A percentile compares a stretch with the other conserved stretches of the same genome.
Conservation (phyloP, 2,113 vertebrate genomes). For the Octodon degus region DNA sequence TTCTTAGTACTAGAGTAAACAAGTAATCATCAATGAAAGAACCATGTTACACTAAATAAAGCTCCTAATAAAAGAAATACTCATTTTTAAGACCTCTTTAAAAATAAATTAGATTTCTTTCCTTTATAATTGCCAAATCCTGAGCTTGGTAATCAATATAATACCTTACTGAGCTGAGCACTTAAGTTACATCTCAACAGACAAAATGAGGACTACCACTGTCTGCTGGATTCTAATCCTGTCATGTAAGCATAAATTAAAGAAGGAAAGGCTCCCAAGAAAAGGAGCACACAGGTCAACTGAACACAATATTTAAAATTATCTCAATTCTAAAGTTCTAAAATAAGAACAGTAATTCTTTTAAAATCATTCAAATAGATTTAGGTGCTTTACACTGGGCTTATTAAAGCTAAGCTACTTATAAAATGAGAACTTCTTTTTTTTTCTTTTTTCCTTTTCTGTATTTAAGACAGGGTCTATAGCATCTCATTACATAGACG, state of each 20-base stretch:
- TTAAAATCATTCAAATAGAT: not conserved
- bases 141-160: not conserved
- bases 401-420: not conserved
- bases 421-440: not conserved
- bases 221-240: not conserved
- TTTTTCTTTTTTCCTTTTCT: too few relatives aligned
- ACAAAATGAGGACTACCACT: not conserved
- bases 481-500: too few relatives aligned
- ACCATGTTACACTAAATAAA: not conserved
- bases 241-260: not conserved
- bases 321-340: not conserved
- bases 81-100: slow-evolving; percentile 9
- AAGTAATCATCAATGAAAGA: slow-evolving; percentile 63
- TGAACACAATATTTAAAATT: not conserved
- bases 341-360: slow-evolving; percentile 18
- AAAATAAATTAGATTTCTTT: not conserved
- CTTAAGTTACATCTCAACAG: not conserved
- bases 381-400: not conserved
- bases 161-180: not conserved
- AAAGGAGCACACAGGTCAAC: not conserved
- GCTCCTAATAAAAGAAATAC: not conserved
- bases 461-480: too few relatives aligned
- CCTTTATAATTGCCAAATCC: slow-evolving; percentile 4
- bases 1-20: slow-evolving; percentile 92
- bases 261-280: not conserved